Conservation (phyloP, 2,888 invertebrate species). For the Rotaria socialis region DNA sequence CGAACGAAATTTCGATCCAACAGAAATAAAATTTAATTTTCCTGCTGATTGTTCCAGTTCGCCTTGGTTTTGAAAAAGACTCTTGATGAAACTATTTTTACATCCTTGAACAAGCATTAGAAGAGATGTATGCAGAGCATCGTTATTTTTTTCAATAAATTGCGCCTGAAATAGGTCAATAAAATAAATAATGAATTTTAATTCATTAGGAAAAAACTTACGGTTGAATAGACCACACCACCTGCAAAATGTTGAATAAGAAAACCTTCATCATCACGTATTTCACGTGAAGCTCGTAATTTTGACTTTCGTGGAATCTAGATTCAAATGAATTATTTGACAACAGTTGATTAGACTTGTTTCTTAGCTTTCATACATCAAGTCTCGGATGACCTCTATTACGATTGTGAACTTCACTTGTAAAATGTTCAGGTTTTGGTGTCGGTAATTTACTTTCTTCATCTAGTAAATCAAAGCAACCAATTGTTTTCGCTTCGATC, state of each 20-base stretch:
- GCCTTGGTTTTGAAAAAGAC: constrained; percentile 23
- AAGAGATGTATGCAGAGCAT: constrained; percentile 87
- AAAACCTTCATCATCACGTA: constrained; percentile 93
- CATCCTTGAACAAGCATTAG: constrained; percentile 87
- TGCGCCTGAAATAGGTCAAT: constrained; percentile 61
- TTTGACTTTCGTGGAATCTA: constrained; percentile 76
- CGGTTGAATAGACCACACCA: constrained; percentile 92
- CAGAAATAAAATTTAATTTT: constrained; percentile 75
- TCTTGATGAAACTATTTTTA: constrained; percentile 46
- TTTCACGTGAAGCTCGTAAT: constrained; percentile 75
- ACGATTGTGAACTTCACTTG: constrained; percentile 78
- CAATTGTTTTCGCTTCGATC: constrained; percentile 72
- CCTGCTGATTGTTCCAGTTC: constrained; percentile 50
- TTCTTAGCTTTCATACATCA: constrained; percentile 61
- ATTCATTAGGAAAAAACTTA: neutral
- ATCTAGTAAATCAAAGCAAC: constrained; percentile 84
- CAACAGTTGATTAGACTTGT: neutral
- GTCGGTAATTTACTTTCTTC: constrained; percentile 94
- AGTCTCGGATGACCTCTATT: constrained; percentile 78
- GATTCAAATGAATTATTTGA: neutral
- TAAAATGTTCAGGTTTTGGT: constrained; percentile 81
- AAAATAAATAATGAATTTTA: neutral
- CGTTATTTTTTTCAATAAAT: constrained; percentile 97
- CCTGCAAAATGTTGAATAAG: constrained; percentile 92
- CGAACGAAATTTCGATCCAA: constrained; percentile 88